Evolutionary conservation across 2,797 vertebrate species (phyloP).

Genomic region (Diglossa cyanea): DNA sequence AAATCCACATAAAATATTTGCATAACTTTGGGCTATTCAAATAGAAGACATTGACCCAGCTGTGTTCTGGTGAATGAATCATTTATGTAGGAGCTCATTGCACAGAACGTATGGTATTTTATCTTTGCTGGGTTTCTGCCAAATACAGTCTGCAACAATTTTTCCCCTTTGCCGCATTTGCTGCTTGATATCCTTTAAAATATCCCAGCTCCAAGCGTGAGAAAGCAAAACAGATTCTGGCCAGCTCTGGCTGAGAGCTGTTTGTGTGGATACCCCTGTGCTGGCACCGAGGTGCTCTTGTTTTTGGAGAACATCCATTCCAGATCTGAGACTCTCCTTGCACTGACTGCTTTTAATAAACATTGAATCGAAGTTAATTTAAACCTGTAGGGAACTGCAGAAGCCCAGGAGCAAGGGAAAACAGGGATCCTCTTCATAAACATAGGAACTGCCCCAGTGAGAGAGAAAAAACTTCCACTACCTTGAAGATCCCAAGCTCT

Average conservation of each 20-base stretch:
- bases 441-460: not conserved
- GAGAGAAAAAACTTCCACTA: not conserved
- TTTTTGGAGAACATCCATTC: not conserved
- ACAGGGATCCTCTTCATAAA: not conserved
- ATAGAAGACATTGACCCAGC: slow-evolving; percentile 41
- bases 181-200: slow-evolving; percentile 52
- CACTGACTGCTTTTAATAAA: not conserved
- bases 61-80: slow-evolving; percentile 51
- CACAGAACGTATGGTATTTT: slow-evolving; percentile 67
- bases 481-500: not conserved
- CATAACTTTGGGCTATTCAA: slow-evolving; percentile 32
- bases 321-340: not conserved
- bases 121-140: slow-evolving; percentile 55
- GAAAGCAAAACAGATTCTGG: slow-evolving; percentile 41
- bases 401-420: not conserved
- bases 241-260: not conserved
- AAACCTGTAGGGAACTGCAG: not conserved
- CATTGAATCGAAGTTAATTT: not conserved
- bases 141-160: slow-evolving; percentile 56
- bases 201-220: slow-evolving; percentile 36
- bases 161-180: slow-evolving; percentile 59
- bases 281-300: not conserved
- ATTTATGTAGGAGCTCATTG: slow-evolving; percentile 43
- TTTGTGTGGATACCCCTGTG: not conserved
- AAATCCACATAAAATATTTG: slow-evolving; percentile 43